Evolutionary conservation across 1,140 invertebrate genomes (phyloP).

Genomic region (Panagrolaimus sp.): DNA sequence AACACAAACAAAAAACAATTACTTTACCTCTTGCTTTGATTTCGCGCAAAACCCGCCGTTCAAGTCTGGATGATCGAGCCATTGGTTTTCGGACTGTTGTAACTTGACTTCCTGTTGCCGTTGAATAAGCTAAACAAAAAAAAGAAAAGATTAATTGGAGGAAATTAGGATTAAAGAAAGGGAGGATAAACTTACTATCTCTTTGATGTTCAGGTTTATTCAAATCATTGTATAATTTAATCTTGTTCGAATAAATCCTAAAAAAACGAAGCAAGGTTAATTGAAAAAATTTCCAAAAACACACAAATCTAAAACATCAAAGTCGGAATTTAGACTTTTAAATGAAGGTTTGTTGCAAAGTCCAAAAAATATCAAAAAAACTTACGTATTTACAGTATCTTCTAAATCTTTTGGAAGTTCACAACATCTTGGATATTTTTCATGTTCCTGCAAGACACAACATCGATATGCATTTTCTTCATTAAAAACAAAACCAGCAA

Average conservation of each 20-base stretch:
- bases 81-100: background rate
- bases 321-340: too few species aligned
- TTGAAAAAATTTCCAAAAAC: background rate
- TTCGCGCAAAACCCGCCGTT: slow-evolving; percentile 4
- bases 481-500: background rate
- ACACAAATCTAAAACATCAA: background rate
- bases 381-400: too few species aligned
- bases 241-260: slow-evolving; percentile 13
- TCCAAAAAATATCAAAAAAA: too few species aligned
- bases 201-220: background rate
- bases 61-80: background rate
- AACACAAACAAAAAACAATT: background rate
- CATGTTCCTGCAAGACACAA: slow-evolving; percentile 2
- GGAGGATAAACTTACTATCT: background rate
- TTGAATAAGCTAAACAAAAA: background rate
- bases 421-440: background rate
- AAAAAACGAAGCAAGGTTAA: background rate
- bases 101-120: background rate
- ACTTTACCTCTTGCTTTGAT: background rate
- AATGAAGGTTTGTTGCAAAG: too few species aligned
- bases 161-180: background rate
- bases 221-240: background rate
- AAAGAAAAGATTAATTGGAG: background rate
- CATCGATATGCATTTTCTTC: slow-evolving; percentile 8
- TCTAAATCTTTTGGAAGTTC: background rate